phyloP scores from a whole-genome alignment of 2,113 vertebrate genomes.

The Melanerpes formicivorus region DNA sequence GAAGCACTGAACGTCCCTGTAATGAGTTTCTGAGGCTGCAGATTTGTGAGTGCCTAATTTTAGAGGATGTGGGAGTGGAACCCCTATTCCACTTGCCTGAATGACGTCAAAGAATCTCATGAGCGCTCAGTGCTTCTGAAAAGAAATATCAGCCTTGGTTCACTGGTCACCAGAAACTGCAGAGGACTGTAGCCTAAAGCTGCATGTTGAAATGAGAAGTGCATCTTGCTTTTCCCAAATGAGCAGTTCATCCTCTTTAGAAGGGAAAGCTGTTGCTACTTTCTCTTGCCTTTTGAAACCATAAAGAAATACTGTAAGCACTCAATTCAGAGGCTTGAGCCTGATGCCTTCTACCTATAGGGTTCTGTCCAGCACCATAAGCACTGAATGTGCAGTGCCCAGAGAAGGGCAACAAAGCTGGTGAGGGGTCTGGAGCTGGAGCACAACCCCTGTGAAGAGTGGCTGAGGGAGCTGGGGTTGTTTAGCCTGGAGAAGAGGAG shows the following conservation, averaged over 20 bases:
- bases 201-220: neutral
- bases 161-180: neutral
- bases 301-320: neutral
- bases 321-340: neutral
- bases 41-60: neutral
- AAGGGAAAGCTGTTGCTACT: neutral
- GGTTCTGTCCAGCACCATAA: neutral
- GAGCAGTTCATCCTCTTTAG: neutral
- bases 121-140: neutral
- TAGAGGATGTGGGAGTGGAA: neutral
- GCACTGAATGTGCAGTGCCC: fast-evolving
- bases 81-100: neutral
- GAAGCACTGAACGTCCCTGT: neutral
- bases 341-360: neutral
- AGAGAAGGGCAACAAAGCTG: too few relatives aligned
- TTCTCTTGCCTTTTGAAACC: neutral
- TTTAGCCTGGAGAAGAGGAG: too few relatives aligned
- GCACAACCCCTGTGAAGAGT: too few relatives aligned
- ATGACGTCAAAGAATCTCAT: neutral
- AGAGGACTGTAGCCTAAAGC: neutral
- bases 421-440: too few relatives aligned
- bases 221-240: neutral
- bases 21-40: neutral
- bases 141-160: neutral
- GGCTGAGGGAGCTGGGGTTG: too few relatives aligned